phyloP scores from a whole-genome alignment of 1,140 invertebrate species.

The Aphaenogaster rudis region DNA sequence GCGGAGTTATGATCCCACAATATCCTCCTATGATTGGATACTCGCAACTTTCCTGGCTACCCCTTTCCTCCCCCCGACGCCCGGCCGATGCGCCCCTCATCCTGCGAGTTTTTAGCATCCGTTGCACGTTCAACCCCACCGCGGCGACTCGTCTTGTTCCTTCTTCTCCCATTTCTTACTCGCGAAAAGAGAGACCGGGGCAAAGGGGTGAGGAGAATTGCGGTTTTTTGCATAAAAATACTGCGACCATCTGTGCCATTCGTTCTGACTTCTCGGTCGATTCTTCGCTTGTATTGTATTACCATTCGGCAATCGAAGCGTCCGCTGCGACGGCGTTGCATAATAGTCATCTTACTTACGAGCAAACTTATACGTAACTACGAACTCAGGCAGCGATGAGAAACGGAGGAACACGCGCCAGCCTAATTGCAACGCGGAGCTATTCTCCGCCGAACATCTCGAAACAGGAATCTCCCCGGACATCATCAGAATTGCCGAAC shows the following conservation, averaged over 20 bases:
- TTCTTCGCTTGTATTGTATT: background rate
- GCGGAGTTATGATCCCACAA: slow-evolving; percentile 81
- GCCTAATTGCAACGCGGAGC: slow-evolving; percentile 38
- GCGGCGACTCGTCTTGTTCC: slow-evolving; percentile 55
- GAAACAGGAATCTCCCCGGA: slow-evolving; percentile 47
- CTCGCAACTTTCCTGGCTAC: slow-evolving; percentile 72
- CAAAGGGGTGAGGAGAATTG: background rate
- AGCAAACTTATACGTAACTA: slow-evolving; percentile 13
- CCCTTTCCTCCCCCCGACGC: slow-evolving; percentile 35
- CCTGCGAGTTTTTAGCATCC: slow-evolving; percentile 65
- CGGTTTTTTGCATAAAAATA: slow-evolving; percentile 31
- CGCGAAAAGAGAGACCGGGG: background rate
- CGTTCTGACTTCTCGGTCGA: background rate
- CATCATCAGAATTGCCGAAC: slow-evolving; percentile 41
- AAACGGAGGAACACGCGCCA: slow-evolving; percentile 30
- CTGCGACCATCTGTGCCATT: background rate
- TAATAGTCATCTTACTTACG: background rate
- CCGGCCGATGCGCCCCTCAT: slow-evolving; percentile 25
- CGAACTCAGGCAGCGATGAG: background rate
- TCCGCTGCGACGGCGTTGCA: background rate
- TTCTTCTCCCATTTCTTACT: slow-evolving; percentile 20
- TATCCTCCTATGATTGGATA: slow-evolving; percentile 83
- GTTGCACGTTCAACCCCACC: slow-evolving; percentile 69
- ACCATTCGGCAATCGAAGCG: background rate
- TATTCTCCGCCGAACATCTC: slow-evolving; percentile 39